phyloP scores from a whole-genome alignment of 1,140 invertebrate genomes.

The Dreissena polymorpha region DNA sequence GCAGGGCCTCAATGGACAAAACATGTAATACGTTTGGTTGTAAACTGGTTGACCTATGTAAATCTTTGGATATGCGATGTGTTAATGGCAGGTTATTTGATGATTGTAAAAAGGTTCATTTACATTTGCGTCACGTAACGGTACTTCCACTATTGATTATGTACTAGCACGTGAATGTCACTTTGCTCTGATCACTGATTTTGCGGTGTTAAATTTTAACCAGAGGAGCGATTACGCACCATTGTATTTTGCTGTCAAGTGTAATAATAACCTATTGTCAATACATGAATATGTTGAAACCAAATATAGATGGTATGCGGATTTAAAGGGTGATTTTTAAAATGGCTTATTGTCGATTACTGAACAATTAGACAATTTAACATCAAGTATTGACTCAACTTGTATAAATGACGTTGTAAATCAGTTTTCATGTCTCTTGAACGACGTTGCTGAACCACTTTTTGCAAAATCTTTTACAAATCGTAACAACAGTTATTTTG shows the following conservation, averaged over 20 bases:
- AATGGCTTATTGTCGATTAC: neutral
- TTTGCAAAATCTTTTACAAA: neutral
- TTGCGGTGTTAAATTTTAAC: no score
- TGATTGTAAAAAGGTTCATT: neutral
- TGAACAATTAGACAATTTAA: neutral
- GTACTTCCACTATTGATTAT: conserved; percentile 1
- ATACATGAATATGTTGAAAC: neutral
- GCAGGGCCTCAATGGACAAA: neutral
- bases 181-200: neutral
- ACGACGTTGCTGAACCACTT: neutral
- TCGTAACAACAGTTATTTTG: no score
- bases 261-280: neutral
- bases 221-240: no score
- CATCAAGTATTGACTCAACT: neutral
- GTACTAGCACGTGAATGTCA: neutral
- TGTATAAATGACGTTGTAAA: conserved; percentile 4
- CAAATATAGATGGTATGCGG: neutral
- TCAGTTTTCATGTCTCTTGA: neutral
- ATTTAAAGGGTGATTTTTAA: no score
- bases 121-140: no score
- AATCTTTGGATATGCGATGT: conserved; percentile 3
- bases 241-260: no score
- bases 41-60: conserved; percentile 18
- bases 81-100: conserved; percentile 9
- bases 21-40: neutral